phyloP scores from a whole-genome alignment of 2,888 invertebrate species.

The Elysia crispata region DNA sequence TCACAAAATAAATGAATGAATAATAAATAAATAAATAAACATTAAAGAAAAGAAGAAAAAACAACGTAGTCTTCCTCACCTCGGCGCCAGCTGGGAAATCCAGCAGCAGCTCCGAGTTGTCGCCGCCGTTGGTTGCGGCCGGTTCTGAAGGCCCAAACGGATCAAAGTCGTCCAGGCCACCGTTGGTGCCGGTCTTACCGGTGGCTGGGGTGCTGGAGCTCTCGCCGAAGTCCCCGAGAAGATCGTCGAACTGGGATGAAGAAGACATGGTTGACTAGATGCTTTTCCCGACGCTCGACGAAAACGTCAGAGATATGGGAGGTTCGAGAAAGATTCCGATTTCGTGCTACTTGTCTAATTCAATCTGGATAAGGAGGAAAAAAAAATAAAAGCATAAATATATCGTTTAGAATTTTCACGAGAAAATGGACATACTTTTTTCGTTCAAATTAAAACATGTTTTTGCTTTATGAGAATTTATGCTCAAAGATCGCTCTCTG shows the following conservation, averaged over 20 bases:
- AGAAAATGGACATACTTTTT: no score
- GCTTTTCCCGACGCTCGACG: not conserved
- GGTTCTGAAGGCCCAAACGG: slow-evolving; percentile 60
- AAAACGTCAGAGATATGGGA: not conserved
- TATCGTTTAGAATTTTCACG: no score
- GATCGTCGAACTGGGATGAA: slow-evolving; percentile 45
- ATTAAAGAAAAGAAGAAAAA: no score
- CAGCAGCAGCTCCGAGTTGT: slow-evolving; percentile 55
- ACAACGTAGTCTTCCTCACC: slow-evolving; percentile 5
- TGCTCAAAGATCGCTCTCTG: no score
- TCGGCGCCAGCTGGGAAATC: slow-evolving; percentile 45
- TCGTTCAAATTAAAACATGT: no score
- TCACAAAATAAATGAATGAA: no score
- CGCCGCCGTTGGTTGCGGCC: slow-evolving; percentile 53
- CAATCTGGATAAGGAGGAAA: not conserved
- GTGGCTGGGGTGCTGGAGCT: slow-evolving; percentile 52
- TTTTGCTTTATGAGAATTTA: no score
- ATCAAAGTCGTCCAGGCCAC: slow-evolving; percentile 60
- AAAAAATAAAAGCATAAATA: no score
- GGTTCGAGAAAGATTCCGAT: not conserved
- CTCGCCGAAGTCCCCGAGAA: slow-evolving; percentile 40
- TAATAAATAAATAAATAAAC: no score
- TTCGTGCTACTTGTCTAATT: not conserved
- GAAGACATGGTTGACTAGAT: slow-evolving; percentile 37
- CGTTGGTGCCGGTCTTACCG: slow-evolving; percentile 48